Evolutionary conservation across 2,888 invertebrate genomes (phyloP), one percentile per base, ranked within the genome.

Genomic region (Cataglyphis altisquamis): DNA sequence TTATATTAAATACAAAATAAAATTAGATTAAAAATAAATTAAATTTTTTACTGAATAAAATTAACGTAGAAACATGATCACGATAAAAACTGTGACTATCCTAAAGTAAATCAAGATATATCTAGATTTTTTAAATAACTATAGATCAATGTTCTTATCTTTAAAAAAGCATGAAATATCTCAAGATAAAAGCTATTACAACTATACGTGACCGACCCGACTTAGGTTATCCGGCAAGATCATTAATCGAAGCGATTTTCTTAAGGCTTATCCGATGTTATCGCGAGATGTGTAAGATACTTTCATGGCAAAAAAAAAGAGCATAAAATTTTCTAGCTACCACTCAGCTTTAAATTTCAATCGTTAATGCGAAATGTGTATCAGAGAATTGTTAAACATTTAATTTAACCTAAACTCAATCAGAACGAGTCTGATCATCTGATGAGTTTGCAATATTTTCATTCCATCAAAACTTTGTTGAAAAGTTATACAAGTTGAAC

Each of bases 191-290:
- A 60, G 29, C 62, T 63, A n/a, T 45, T 21, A 41, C 15, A 41
- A 25, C 55, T 81, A 66, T 70, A 64, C 83, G 84, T 84, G 84
- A 66, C 84, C 87, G 82, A 89, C 80, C 87, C 67, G 3, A 29
- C 67, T 39, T 75, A 36, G 90, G 90, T 89, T 90, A 90, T 89
- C 87, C 86, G 32, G 32, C 21, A 67, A 75, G 66, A 87, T 86
- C 90, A 87, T 89, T 90, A 86, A 90, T 90, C 88, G 89, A 85
- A 84, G 83, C 86, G 85, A 84, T 88, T 90, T 84, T 45, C 77
- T 62, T 66, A 57, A 32, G 74, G 72, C 84, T 85, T 82, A 84
- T 73, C 72, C 67, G 8, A 55, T 21, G 80, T 87, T 90, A 90
- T 87, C 90, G 68, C 29, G 63, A 62, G 48, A 10, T 3, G 39